phyloP scores from a whole-genome alignment of 2,888 invertebrate genomes.

The Lasioglossum zephyrum region DNA sequence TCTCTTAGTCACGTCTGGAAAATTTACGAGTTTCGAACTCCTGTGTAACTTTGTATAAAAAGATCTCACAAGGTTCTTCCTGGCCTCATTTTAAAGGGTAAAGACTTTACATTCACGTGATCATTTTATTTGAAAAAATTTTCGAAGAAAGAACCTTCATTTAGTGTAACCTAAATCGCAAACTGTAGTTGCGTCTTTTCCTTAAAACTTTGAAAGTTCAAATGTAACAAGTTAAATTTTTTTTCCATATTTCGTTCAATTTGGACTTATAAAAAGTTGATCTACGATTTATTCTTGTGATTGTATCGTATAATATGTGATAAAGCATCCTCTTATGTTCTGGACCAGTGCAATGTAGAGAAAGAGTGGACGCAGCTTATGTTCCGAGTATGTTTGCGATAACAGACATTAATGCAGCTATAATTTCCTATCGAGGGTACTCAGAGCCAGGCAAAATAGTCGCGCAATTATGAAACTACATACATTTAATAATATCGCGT shows the following conservation, averaged over 20 bases:
- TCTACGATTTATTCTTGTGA: background rate
- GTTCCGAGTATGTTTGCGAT: background rate
- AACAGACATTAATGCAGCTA: background rate
- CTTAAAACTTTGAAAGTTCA: background rate
- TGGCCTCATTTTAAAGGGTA: background rate
- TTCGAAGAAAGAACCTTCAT: background rate
- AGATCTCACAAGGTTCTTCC: background rate
- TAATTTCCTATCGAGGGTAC: background rate
- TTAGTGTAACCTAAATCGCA: background rate
- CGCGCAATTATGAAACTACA: background rate
- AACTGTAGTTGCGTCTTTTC: background rate
- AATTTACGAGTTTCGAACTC: background rate
- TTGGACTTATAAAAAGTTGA: background rate
- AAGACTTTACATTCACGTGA: too few relatives aligned
- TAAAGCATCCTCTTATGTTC: background rate
- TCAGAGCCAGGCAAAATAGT: background rate
- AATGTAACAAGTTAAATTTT: background rate
- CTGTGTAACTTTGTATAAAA: background rate
- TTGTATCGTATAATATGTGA: background rate
- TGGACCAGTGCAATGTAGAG: background rate
- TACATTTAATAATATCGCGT: background rate
- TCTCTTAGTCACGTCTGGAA: background rate
- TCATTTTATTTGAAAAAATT: background rate
- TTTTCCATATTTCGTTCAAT: background rate
- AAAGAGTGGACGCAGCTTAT: background rate